Evolutionary conservation across 2,113 vertebrate species (phyloP).

Genomic region (Brevimyrus niger): DNA sequence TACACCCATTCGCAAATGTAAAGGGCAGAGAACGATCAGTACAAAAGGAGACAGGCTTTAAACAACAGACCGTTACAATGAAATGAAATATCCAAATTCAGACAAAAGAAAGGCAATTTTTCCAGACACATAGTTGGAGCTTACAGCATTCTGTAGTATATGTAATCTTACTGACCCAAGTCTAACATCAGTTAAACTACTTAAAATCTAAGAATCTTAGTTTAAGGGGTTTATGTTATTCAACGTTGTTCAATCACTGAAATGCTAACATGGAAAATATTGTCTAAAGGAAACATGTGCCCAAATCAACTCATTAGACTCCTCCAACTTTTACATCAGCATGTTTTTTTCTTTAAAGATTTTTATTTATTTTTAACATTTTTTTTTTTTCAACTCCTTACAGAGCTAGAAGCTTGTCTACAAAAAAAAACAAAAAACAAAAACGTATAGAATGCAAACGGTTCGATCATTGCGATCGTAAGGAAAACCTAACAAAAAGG

Average conservation of each 20-base stretch:
- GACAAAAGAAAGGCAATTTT: neutral
- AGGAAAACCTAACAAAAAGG: neutral
- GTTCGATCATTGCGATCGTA: neutral
- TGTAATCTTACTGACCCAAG: neutral
- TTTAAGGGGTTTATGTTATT: neutral
- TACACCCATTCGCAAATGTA: neutral
- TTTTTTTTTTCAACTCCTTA: constrained; percentile 16
- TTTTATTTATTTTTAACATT: constrained; percentile 2
- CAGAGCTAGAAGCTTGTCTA: constrained; percentile 19
- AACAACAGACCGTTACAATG: neutral
- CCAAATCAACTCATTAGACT: neutral
- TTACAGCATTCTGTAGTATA: neutral
- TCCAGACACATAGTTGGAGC: neutral
- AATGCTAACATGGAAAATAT: neutral
- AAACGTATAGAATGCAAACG: neutral
- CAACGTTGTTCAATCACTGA: neutral
- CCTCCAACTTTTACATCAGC: neutral
- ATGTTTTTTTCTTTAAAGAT: constrained; percentile 1
- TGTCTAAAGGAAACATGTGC: neutral
- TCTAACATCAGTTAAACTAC: neutral
- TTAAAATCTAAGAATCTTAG: neutral
- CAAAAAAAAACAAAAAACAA: constrained; percentile 8
- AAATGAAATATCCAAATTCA: neutral
- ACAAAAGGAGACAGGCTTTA: neutral
- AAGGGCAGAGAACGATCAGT: neutral